Base-by-base conservation (phyloP, 2,888 invertebrate species). In the Callinectes sapidus region DNA sequence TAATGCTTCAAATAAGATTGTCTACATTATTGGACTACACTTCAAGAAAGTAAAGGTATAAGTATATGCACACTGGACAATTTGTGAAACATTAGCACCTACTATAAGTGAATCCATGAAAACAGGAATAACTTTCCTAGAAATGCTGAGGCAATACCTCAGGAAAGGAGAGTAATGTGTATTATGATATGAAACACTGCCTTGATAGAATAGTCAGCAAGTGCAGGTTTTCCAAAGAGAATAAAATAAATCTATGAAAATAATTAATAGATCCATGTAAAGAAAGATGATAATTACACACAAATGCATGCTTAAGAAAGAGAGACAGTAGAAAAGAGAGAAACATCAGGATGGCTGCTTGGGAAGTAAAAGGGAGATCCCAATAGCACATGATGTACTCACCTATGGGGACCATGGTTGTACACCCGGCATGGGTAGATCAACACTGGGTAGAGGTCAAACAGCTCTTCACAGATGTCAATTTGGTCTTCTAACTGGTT, bases 361-460 rank as follows among this genome's bases (percentile, higher is more conserved):
- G 8, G 28, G 28, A 71, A n/a, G 48, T 48, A 48, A 71, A 28
- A 71, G 28, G 1, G 71, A 71, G 71, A 71, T 35, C 23, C 55
- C 0, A 89, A 39, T 42, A 2, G 6, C 23, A n/a, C 32, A 89
- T 32, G 54, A 8, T 89, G 18, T 66, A 89, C 42, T 48, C 85
- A 94, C 94, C 93, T 95, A 93, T 96, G 95, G 90, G 96, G 96
- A 89, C 97, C 97, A 95, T 96, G 97, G 95, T 97, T 97, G 94
- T 97, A 97, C 16, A 97, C 96, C 94, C 96, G 96, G 95, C 97
- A 97, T 1, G 97, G 97, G 95, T 97, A 97, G 1, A 97, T 97
- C n/a, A 97, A 96, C 3, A 97, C 95, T 0, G 97, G 97, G 95
- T 97, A 97, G 48, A 96, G 96, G 95, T 97, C 97, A 95, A 97